Evolutionary conservation across 2,888 invertebrate species (phyloP).

Genomic region (Yponomeuta sedellus): DNA sequence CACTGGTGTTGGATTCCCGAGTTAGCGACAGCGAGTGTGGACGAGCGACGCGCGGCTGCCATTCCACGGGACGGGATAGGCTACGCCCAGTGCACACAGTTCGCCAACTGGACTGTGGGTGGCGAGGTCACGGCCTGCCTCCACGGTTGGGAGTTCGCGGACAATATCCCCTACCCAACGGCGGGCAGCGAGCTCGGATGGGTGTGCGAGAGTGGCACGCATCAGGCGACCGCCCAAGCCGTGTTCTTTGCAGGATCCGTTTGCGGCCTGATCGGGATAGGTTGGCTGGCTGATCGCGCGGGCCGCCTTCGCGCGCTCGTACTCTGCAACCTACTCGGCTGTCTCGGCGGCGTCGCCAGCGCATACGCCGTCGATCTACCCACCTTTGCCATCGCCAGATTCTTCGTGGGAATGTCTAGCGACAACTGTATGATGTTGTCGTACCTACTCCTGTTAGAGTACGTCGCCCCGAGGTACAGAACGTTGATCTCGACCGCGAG

Average conservation of each 20-base stretch:
- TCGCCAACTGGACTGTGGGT: background rate
- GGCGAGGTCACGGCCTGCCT: background rate
- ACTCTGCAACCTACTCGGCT: conserved; percentile 40
- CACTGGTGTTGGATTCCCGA: conserved; percentile 17
- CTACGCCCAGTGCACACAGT: background rate
- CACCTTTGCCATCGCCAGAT: conserved; percentile 44
- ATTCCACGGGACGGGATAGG: background rate
- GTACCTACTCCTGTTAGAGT: conserved; percentile 44
- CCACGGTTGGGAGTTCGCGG: conserved; percentile 15
- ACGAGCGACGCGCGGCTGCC: background rate
- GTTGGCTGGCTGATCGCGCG: conserved; percentile 83
- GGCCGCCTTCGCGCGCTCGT: conserved; percentile 82
- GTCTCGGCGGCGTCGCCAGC: conserved; percentile 41
- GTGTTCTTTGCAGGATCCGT: conserved; percentile 86
- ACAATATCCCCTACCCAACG: conserved; percentile 16
- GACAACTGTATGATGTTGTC: conserved; percentile 59
- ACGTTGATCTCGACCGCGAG: conserved; percentile 49
- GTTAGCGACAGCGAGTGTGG: background rate
- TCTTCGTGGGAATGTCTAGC: conserved; percentile 54
- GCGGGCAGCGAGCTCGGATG: conserved; percentile 12
- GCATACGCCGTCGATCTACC: conserved; percentile 39
- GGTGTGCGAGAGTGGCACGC: conserved; percentile 14
- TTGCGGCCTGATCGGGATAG: conserved; percentile 82
- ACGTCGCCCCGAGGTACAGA: conserved; percentile 52
- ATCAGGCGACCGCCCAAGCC: conserved; percentile 77